A percentile compares a stretch with the other conserved stretches of the same genome.
These are phyloP conservation scores for Acanthoscelides obtectus DNA, from an alignment of 2,888 invertebrate genomes.

Conservation along the genomic window DNA sequence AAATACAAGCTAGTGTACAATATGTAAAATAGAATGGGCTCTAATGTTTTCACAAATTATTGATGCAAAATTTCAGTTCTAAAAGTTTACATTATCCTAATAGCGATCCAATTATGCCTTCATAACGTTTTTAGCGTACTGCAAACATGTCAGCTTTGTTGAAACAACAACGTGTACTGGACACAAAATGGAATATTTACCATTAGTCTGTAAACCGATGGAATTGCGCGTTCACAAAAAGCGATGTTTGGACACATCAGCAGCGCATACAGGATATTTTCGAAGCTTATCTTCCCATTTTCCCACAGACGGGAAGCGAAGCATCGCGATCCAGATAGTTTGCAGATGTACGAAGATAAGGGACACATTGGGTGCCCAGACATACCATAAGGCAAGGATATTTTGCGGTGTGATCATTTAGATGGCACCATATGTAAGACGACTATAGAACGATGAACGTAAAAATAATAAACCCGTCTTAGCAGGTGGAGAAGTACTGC, in stretches of 20 bases:
- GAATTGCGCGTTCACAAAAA: background rate
- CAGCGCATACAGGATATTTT: background rate
- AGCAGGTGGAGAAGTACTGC: too few species aligned
- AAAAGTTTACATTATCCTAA: background rate
- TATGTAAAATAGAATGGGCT: background rate
- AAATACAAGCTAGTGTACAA: too few species aligned
- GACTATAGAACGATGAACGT: too few species aligned
- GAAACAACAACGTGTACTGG: background rate
- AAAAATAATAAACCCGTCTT: too few species aligned
- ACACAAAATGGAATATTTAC: background rate
- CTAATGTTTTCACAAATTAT: background rate
- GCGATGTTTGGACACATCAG: background rate
- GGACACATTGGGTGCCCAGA: too few species aligned
- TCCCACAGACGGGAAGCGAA: too few species aligned
- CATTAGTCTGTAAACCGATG: background rate
- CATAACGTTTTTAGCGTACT: background rate
- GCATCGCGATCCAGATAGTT: too few species aligned
- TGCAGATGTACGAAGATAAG: too few species aligned
- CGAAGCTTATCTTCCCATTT: too few species aligned
- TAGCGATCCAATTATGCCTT: background rate
- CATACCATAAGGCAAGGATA: too few species aligned
- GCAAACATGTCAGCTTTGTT: background rate
- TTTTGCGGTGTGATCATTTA: too few species aligned
- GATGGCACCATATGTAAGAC: too few species aligned
- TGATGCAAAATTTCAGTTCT: background rate